Evolutionary conservation across 2,797 vertebrate species (phyloP), one percentile per base, ranked within the genome.

Genomic region (Rhyacichthys aspro): DNA sequence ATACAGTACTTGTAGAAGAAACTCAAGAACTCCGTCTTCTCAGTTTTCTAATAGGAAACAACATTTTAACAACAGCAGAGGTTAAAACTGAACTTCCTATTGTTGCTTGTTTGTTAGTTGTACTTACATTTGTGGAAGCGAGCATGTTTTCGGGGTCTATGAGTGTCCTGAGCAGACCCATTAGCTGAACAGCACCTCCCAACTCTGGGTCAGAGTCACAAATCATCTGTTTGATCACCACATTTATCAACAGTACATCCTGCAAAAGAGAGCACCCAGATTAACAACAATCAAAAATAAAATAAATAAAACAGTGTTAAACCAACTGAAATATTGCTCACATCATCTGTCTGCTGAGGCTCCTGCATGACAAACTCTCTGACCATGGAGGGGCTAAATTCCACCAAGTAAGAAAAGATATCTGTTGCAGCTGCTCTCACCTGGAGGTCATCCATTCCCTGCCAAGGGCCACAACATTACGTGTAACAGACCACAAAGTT

Each of bases 1-100:
- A 99, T 99, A 89, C 98, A 99, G 93, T 98, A 96, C 86, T 98
- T 99, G 90, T 99, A 99, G 91, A 99, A 99, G 89, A 99, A 99
- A 90, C 96, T 98, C 70, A 99, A 90, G 81, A 99, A 99, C 72
- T 99, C 98, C 0, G 97, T 99, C 90, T 99, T 99, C 85, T 99
- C 98, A 0, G 96, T 96, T 97, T 99, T 99, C 97, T 99, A 67
- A 16, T 56, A 72, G 86, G 83, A 60, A 65, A 70, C 1, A 59
- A n/a, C n/a, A 70, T 23, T 1, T 1, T 3, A 19, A n/a, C 1
- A 1, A n/a, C 7, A 5, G 17, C 6, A 16, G 1, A 32, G 28
- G 8, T 43, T 43, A 49, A 23, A 43, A 46, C 1, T 1, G 0
- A 12, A 43, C 23, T 6, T 28, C 4, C 23, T 28, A 18, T 10